A percentile compares a stretch with the other conserved stretches of the same genome.
Evolutionary conservation across 1,140 invertebrate genomes (phyloP).

Genomic region (Piezodorus guildinii): DNA sequence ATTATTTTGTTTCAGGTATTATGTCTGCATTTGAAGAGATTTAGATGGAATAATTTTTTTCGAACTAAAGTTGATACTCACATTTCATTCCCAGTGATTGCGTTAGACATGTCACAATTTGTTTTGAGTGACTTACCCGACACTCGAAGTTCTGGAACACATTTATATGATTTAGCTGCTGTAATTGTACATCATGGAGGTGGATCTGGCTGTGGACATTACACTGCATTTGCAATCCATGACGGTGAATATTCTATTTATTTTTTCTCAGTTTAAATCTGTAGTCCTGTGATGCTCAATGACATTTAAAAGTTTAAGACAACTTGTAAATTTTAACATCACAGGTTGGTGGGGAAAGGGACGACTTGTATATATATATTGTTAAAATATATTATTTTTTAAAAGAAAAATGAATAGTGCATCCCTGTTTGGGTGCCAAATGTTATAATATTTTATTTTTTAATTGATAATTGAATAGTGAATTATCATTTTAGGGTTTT

Average conservation of each 20-base stretch:
- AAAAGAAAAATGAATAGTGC: too few relatives aligned
- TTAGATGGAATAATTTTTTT: slow-evolving; percentile 70
- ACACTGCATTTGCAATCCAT: slow-evolving; percentile 73
- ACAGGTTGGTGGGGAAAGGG: too few relatives aligned
- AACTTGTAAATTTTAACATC: too few relatives aligned
- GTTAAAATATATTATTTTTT: too few relatives aligned
- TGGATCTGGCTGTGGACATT: slow-evolving; percentile 75
- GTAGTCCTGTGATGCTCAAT: too few relatives aligned
- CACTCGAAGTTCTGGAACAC: slow-evolving; percentile 49
- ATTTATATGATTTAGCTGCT: slow-evolving; percentile 69
- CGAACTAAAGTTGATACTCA: slow-evolving; percentile 68
- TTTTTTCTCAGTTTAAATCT: too few relatives aligned
- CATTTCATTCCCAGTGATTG: slow-evolving; percentile 62
- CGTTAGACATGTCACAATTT: slow-evolving; percentile 69
- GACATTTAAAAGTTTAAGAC: too few relatives aligned
- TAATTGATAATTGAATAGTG: too few relatives aligned
- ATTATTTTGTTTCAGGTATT: slow-evolving; percentile 45
- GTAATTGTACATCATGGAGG: slow-evolving; percentile 78
- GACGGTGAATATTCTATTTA: slow-evolving; percentile 38
- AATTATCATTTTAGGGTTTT: too few relatives aligned
- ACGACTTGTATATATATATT: too few relatives aligned
- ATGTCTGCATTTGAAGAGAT: slow-evolving; percentile 76
- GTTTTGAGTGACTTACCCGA: slow-evolving; percentile 56
- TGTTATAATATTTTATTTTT: too few relatives aligned
- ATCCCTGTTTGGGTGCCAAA: too few relatives aligned